Evolutionary conservation across 2,113 vertebrate genomes (phyloP).

Genomic region (Recurvirostra avosetta): DNA sequence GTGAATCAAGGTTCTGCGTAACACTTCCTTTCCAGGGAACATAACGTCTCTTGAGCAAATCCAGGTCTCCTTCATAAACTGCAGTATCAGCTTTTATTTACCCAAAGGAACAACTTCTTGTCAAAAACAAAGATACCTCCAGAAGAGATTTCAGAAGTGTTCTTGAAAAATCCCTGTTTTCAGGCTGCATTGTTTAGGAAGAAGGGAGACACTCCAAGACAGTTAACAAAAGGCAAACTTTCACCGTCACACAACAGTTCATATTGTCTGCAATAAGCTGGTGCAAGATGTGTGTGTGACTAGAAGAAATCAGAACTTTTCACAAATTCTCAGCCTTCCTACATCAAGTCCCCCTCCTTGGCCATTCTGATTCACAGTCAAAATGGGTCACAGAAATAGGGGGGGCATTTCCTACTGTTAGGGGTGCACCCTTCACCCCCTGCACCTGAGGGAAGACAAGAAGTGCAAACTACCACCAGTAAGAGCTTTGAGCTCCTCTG

Average conservation of each 20-base stretch:
- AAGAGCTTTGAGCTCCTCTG: not conserved
- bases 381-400: not conserved
- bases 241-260: accelerated
- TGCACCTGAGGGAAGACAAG: not conserved
- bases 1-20: slow-evolving; percentile 10
- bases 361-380: not conserved
- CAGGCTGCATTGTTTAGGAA: not conserved
- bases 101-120: not conserved
- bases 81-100: not conserved
- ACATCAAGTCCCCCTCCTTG: not conserved
- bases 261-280: not conserved
- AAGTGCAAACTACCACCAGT: not conserved
- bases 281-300: not conserved
- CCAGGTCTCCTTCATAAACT: not conserved
- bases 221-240: not conserved
- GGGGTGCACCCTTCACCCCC: not conserved
- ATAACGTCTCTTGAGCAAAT: not conserved
- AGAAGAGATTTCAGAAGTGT: not conserved
- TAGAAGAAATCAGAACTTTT: not conserved
- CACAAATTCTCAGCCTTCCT: not conserved
- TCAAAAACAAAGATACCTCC: not conserved
- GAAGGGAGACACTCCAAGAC: not conserved
- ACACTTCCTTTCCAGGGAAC: slow-evolving; percentile 38
- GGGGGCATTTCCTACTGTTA: not conserved
- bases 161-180: not conserved